Percentiles rank a stretch among this genome's conserved stretches.
These are phyloP conservation scores for Cydia splendana DNA, from an alignment of 1,140 invertebrate genomes.

Conservation along the genomic window DNA sequence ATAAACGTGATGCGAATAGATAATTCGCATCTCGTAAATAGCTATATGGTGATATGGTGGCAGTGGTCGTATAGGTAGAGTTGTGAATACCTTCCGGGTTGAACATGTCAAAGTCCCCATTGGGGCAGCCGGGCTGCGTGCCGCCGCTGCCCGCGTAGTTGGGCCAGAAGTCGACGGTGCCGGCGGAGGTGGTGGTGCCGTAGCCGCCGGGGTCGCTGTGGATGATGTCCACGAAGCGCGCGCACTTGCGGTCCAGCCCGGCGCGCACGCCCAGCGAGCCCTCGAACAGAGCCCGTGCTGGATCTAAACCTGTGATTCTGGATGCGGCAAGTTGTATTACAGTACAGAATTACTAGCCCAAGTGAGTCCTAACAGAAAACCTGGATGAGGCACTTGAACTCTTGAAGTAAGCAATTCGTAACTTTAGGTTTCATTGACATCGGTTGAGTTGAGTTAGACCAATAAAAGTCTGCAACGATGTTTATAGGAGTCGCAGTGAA, in stretches of 20 bases:
- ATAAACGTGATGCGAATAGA: no score
- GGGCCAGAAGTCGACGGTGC: conserved; percentile 83
- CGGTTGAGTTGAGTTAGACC: no score
- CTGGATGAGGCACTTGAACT: no score
- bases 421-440: no score
- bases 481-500: no score
- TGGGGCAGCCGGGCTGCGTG: conserved; percentile 84
- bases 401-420: no score
- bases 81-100: conserved; percentile 54
- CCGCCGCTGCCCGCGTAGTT: conserved; percentile 79
- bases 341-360: neutral
- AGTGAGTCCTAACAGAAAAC: neutral
- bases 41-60: no score
- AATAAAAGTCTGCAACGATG: no score
- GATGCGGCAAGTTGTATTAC: conserved; percentile 36
- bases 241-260: conserved; percentile 68
- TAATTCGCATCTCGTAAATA: no score
- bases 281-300: conserved; percentile 71
- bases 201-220: conserved; percentile 78
- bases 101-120: conserved; percentile 55
- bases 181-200: conserved; percentile 76
- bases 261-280: conserved; percentile 49
- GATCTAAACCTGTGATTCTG: conserved; percentile 79
- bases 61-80: neutral
- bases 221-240: conserved; percentile 80